Conservation (phyloP, 2,888 invertebrate genomes). For the Lepetodrilus schrolli region DNA sequence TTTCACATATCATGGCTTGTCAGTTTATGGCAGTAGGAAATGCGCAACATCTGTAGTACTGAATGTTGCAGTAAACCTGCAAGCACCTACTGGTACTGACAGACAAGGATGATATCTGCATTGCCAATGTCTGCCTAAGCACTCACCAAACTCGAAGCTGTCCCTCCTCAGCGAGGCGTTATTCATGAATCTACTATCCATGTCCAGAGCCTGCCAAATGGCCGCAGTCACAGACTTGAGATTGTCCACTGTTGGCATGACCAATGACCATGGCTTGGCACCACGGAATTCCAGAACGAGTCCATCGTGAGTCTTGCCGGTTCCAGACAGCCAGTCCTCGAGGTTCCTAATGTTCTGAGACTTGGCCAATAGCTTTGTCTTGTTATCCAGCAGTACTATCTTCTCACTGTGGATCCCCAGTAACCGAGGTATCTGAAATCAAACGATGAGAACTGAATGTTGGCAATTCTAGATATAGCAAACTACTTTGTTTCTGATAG, state of each 20-base stretch:
- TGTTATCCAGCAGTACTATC: constrained; percentile 80
- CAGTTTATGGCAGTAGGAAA: no score
- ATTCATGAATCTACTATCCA: constrained; percentile 72
- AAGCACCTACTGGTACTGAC: no score
- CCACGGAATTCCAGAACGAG: constrained; percentile 80
- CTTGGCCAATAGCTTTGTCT: constrained; percentile 79
- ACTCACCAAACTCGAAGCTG: constrained; percentile 69
- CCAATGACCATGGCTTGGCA: constrained; percentile 77
- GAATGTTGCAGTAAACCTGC: no score
- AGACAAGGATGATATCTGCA: no score
- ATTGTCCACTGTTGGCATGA: constrained; percentile 77
- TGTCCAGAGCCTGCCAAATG: constrained; percentile 81
- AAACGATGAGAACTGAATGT: not conserved
- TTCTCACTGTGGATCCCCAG: constrained; percentile 79
- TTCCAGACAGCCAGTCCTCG: constrained; percentile 80
- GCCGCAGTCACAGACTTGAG: constrained; percentile 78
- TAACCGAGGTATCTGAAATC: constrained; percentile 78
- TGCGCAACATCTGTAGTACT: no score
- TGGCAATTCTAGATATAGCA: not conserved
- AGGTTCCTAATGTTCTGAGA: constrained; percentile 78
- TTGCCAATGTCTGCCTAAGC: not conserved
- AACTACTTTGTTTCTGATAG: not conserved
- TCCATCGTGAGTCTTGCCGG: constrained; percentile 80
- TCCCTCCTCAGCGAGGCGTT: constrained; percentile 63
- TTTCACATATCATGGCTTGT: no score